These are phyloP conservation scores for Pollenia labialis DNA, from an alignment of 2,888 invertebrate species.

Conservation along the genomic window DNA sequence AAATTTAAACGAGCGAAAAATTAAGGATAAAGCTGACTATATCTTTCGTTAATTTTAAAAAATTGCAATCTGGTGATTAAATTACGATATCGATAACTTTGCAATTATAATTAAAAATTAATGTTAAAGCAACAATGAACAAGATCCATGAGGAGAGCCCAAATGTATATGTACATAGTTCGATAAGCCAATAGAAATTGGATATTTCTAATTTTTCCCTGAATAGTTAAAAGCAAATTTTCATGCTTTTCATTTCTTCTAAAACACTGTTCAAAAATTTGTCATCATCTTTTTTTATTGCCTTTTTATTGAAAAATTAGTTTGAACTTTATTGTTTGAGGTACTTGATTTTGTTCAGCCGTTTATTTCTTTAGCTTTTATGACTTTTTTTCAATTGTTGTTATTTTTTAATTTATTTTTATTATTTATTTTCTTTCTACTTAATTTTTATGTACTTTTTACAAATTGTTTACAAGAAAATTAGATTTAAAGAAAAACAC, in stretches of 20 bases:
- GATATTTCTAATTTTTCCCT: too few species aligned
- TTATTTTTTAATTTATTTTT: constrained; percentile 18
- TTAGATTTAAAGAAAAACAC: constrained; percentile 41
- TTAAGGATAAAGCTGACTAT: too few species aligned
- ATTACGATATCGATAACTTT: too few species aligned
- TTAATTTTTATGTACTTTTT: constrained; percentile 26
- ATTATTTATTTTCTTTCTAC: constrained; percentile 34
- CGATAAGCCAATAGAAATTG: too few species aligned
- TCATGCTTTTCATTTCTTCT: background rate
- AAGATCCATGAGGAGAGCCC: too few species aligned
- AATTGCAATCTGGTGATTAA: too few species aligned
- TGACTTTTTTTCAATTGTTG: constrained; percentile 16
- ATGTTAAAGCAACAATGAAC: too few species aligned
- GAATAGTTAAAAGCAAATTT: too few species aligned
- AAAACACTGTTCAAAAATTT: constrained; percentile 7
- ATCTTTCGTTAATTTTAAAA: too few species aligned
- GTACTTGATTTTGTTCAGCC: background rate
- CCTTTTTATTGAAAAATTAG: constrained; percentile 35
- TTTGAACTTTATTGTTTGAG: constrained; percentile 32
- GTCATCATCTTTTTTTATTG: constrained; percentile 7
- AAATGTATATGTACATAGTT: too few species aligned
- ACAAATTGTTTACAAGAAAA: constrained; percentile 43
- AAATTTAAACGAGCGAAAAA: too few species aligned
- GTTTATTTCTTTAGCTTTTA: constrained; percentile 21
- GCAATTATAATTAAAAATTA: too few species aligned